Evolutionary conservation across 2,888 invertebrate genomes (phyloP).

Genomic region (Ophion costatus): DNA sequence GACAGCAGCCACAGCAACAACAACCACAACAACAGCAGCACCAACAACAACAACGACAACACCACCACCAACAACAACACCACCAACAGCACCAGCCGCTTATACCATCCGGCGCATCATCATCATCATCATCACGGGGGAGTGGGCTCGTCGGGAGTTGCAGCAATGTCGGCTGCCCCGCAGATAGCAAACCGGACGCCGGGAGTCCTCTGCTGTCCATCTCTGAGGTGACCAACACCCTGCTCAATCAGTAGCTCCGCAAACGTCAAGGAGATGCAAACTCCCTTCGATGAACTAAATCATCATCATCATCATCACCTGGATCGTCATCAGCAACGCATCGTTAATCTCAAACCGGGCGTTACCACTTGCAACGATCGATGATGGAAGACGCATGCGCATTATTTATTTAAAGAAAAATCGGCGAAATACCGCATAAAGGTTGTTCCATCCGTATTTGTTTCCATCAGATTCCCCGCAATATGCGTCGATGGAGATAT

Average conservation of each 20-base stretch:
- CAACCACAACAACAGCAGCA: conserved; percentile 76
- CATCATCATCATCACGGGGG: conserved; percentile 75
- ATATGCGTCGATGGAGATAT: not conserved
- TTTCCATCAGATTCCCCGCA: not conserved
- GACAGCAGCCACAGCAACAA: conserved; percentile 69
- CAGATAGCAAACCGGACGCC: conserved; percentile 84
- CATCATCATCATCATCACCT: conserved; percentile 49
- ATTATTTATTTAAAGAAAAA: conserved; percentile 21
- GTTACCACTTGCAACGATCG: conserved; percentile 64
- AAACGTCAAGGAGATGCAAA: conserved; percentile 72
- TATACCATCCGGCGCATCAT: conserved; percentile 82
- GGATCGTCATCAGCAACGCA: conserved; percentile 51
- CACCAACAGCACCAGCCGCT: conserved; percentile 82
- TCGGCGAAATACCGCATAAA: not conserved
- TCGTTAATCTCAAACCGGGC: conserved; percentile 54
- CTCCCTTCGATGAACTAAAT: conserved; percentile 65
- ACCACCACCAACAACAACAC: conserved; percentile 76
- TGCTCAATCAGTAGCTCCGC: conserved; percentile 87
- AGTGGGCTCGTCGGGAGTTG: conserved; percentile 76
- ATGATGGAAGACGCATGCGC: conserved; percentile 35
- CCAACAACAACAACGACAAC: conserved; percentile 78
- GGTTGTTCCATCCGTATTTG: not conserved
- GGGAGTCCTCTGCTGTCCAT: conserved; percentile 90
- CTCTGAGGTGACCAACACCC: conserved; percentile 91
- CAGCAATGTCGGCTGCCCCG: conserved; percentile 83